Evolutionary conservation across 2,888 invertebrate species (phyloP), one percentile per base, ranked within the genome.

Genomic region (Microplitis deprimator): DNA sequence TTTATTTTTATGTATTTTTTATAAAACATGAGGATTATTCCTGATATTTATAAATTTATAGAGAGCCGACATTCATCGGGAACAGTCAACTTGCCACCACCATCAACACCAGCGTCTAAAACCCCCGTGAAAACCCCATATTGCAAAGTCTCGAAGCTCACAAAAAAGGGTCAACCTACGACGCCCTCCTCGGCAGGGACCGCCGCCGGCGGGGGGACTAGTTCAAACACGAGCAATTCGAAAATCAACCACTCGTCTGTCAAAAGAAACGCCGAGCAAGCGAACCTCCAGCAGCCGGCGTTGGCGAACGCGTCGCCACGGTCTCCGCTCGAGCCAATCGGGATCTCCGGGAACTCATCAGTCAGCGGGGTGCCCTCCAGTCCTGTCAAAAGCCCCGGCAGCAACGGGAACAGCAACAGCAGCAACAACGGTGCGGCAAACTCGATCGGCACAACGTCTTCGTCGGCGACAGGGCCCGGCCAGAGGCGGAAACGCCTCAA

Each of bases 61-160:
- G 89, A 89, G 84, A 88, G 87, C 83, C 86, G 89, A 41, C 89
- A 89, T 83, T 85, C 89, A 73, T 87, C 89, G 60, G 88, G 89
- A 41, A 82, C 86, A 69, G 82, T 84, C 40, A 88, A 83, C 81
- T 83, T 89, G 61, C 89, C 89, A 65, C 87, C 89, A 10, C 89
- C 89, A 0, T 79, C 88, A 17, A 86, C 84, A 13, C 88, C 88
- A 6, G 68, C 84, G 7, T 83, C 85, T 3, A 89, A 89, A 76
- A 82, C 87, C 13, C 71, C 84, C 5, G 82, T 87, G 72, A 89
- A 89, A 79, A 87, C 89, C 2, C 88, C 89, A 0, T 89, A 89
- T 77, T 89, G 89, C 80, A 89, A 89, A 77, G 83, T 89, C 10
- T 88, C 89, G 6, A 89, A 89, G 70, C 77, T 89, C 70, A 89